These are phyloP conservation scores for Rhinolophus sinicus DNA, from an alignment of 2,113 vertebrate genomes.

Conservation along the genomic window DNA sequence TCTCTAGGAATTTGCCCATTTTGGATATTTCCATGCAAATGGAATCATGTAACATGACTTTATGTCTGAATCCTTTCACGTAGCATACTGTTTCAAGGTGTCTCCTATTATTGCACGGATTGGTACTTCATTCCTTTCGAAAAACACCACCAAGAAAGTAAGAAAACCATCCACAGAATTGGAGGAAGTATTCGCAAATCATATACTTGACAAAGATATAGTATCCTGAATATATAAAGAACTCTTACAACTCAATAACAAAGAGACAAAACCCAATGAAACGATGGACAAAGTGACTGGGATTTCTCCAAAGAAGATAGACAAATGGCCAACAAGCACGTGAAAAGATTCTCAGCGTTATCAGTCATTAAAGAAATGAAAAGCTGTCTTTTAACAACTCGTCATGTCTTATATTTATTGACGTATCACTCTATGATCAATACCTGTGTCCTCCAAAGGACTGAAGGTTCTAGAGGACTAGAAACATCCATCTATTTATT, in stretches of 20 bases:
- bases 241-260: background rate
- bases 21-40: background rate
- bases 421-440: background rate
- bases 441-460: background rate
- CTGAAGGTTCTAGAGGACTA: background rate
- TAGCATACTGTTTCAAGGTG: background rate
- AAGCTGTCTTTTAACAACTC: background rate
- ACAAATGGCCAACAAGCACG: background rate
- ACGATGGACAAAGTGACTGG: background rate
- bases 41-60: background rate
- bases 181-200: background rate
- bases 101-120: background rate
- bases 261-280: background rate
- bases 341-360: background rate
- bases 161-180: background rate
- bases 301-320: background rate
- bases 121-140: background rate
- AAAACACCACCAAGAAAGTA: background rate
- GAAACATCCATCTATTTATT: background rate
- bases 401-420: background rate
- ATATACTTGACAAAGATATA: background rate
- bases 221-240: background rate
- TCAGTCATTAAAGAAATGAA: background rate
- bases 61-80: background rate
- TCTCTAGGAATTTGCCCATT: background rate